These are phyloP conservation scores for Botia kubotai DNA, from an alignment of 2,797 vertebrate species.

Conservation along the genomic window DNA sequence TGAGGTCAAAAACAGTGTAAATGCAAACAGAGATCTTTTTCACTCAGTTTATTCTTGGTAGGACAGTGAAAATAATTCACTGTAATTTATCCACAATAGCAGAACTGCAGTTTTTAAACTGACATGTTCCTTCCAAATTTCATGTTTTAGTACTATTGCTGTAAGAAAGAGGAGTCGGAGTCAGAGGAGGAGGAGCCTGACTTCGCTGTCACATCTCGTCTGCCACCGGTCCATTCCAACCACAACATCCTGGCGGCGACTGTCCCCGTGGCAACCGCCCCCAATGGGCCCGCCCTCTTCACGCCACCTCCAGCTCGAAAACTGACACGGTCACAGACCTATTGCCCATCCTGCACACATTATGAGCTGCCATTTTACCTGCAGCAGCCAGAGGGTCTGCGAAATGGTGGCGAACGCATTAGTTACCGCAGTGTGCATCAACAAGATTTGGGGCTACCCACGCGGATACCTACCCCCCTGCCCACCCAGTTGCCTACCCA, in stretches of 20 bases:
- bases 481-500: slow-evolving; percentile 45
- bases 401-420: slow-evolving; percentile 89
- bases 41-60: too few species aligned
- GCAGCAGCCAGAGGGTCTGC: slow-evolving; percentile 87
- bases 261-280: slow-evolving; percentile 83
- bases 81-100: too few species aligned
- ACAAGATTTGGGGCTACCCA: slow-evolving; percentile 85
- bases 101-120: neutral
- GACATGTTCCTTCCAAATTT: neutral
- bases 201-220: slow-evolving; percentile 89
- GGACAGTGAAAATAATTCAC: too few species aligned
- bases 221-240: slow-evolving; percentile 90
- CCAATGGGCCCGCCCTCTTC: slow-evolving; percentile 89
- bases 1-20: too few species aligned
- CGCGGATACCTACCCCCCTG: slow-evolving; percentile 68
- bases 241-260: slow-evolving; percentile 91
- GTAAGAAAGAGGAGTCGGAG: slow-evolving; percentile 95
- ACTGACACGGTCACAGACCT: slow-evolving; percentile 80
- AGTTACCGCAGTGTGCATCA: slow-evolving; percentile 87
- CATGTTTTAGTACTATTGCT: slow-evolving; percentile 91
- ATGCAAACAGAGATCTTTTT: too few species aligned
- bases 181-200: slow-evolving; percentile 98
- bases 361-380: slow-evolving; percentile 95
- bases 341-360: slow-evolving; percentile 88
- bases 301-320: slow-evolving; percentile 81